Conservation (phyloP, 2,113 vertebrate species). For the Pterocles orientalis region DNA sequence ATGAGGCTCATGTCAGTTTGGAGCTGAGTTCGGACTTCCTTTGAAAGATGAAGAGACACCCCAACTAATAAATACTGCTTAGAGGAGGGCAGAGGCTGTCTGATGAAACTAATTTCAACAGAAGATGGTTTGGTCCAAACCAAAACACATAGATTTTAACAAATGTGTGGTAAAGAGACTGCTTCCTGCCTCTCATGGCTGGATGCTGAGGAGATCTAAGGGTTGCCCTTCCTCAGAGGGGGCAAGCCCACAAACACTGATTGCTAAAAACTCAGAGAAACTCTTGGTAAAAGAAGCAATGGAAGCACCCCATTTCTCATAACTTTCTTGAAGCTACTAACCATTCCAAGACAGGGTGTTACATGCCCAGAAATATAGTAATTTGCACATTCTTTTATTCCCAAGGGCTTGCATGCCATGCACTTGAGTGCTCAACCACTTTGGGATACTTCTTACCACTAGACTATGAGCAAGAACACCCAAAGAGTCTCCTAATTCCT, state of each 20-base stretch:
- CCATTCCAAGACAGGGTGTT: neutral
- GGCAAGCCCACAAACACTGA: neutral
- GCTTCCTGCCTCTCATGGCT: neutral
- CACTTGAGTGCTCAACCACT: neutral
- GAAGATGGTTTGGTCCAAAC: neutral
- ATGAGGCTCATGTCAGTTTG: neutral
- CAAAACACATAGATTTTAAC: neutral
- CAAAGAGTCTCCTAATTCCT: neutral
- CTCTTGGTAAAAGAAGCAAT: neutral
- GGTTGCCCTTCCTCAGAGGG: neutral
- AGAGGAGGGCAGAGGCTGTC: neutral
- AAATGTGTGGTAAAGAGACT: neutral
- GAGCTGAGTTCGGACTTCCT: neutral
- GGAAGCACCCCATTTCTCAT: neutral
- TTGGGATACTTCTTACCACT: neutral
- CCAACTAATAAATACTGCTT: neutral
- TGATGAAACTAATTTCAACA: neutral
- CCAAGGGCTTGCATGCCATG: neutral
- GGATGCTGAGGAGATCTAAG: neutral
- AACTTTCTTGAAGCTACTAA: neutral
- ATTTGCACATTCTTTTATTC: neutral
- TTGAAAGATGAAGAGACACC: neutral
- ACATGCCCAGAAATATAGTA: neutral
- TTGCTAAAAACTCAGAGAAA: neutral
- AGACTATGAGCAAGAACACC: neutral